A percentile compares a stretch with the other conserved stretches of the same genome.
Conservation (phyloP, 1,140 invertebrate genomes). For the Brachionus koreanus region DNA sequence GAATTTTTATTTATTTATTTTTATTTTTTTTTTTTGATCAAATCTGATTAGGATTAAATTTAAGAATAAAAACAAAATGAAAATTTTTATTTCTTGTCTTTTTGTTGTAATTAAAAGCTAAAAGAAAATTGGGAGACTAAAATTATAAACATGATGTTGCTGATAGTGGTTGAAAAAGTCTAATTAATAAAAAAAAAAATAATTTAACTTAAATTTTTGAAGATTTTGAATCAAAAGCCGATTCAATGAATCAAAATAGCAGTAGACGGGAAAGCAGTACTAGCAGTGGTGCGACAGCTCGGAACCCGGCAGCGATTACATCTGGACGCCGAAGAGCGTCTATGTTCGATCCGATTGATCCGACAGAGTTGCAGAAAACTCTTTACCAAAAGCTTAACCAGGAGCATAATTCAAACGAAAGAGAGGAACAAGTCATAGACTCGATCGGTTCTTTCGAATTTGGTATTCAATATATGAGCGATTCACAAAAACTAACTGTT, state of each 20-base stretch:
- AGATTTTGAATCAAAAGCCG: background rate
- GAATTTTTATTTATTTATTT: no score
- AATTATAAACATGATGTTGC: background rate
- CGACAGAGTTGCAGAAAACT: conserved; percentile 38
- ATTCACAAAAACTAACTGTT: conserved; percentile 29
- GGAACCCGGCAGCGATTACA: background rate
- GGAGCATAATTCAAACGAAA: background rate
- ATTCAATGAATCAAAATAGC: conserved; percentile 13
- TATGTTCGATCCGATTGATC: conserved; percentile 44
- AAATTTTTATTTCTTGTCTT: conserved; percentile 9
- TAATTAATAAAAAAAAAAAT: no score
- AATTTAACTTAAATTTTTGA: background rate
- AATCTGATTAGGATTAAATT: conserved; percentile 37
- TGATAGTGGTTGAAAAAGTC: background rate
- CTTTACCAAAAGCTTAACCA: conserved; percentile 28
- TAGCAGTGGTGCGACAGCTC: background rate
- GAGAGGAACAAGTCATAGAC: background rate
- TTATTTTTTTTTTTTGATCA: conserved; percentile 13
- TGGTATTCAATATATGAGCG: conserved; percentile 23
- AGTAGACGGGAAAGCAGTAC: background rate
- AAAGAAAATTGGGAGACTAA: conserved; percentile 21
- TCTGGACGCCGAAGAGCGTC: conserved; percentile 18
- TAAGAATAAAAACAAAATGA: background rate
- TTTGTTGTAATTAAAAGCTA: background rate
- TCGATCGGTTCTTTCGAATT: conserved; percentile 36